These are phyloP conservation scores for Parnassius smintheus DNA, from an alignment of 2,888 invertebrate species.

Conservation along the genomic window DNA sequence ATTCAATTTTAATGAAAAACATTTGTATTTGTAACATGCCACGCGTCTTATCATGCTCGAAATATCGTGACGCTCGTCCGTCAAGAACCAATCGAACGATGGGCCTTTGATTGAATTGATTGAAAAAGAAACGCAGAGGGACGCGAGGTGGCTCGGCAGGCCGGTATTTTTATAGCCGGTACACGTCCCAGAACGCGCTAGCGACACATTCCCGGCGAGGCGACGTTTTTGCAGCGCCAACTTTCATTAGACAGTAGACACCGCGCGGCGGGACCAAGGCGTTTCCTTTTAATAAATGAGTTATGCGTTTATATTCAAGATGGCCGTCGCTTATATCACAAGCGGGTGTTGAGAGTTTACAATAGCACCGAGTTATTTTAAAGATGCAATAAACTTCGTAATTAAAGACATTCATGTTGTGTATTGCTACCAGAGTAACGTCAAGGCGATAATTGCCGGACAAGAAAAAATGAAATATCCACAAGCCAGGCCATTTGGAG, in stretches of 20 bases:
- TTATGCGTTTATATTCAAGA: slow-evolving; percentile 75
- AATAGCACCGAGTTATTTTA: slow-evolving; percentile 39
- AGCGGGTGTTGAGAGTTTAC: slow-evolving; percentile 64
- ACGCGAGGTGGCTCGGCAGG: slow-evolving; percentile 51
- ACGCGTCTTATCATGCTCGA: slow-evolving; percentile 34
- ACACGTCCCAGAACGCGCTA: slow-evolving; percentile 72
- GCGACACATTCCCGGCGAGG: slow-evolving; percentile 76
- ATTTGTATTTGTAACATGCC: slow-evolving; percentile 12
- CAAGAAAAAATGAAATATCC: background rate
- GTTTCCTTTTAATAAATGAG: slow-evolving; percentile 77
- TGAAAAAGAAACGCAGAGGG: slow-evolving; percentile 71
- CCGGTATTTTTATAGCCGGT: slow-evolving; percentile 78
- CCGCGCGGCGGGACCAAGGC: slow-evolving; percentile 65
- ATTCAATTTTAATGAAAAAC: background rate
- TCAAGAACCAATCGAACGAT: slow-evolving; percentile 65
- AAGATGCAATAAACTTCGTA: slow-evolving; percentile 26
- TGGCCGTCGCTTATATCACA: slow-evolving; percentile 62
- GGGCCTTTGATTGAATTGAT: slow-evolving; percentile 74
- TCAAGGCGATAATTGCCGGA: slow-evolving; percentile 8
- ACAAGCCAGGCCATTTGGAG: no score
- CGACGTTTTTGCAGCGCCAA: slow-evolving; percentile 76
- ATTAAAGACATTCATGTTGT: slow-evolving; percentile 20
- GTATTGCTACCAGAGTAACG: slow-evolving; percentile 12
- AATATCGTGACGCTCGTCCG: slow-evolving; percentile 50
- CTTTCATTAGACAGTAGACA: slow-evolving; percentile 77